A percentile compares a stretch with the other conserved stretches of the same genome.
Conservation (phyloP, 2,888 invertebrate species). For the Diachrysia chrysitis region DNA sequence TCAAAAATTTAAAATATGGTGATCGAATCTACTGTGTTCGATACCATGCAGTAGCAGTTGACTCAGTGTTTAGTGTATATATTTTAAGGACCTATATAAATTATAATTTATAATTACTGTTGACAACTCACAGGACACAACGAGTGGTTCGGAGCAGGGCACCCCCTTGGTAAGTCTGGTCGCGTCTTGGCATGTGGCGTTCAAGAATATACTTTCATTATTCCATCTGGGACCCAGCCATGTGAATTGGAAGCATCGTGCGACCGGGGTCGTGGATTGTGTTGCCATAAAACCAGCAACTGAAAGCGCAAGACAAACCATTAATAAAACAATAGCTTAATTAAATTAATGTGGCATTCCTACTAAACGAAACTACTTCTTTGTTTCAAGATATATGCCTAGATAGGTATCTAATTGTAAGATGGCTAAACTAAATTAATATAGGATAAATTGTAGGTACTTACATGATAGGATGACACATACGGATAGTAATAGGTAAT, state of each 20-base stretch:
- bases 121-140: conserved; percentile 90
- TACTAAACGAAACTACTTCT: too few relatives aligned
- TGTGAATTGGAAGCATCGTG: conserved; percentile 91
- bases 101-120: background rate
- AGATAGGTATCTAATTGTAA: background rate
- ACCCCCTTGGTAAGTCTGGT: conserved; percentile 86
- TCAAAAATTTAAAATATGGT: too few relatives aligned
- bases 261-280: conserved; percentile 53
- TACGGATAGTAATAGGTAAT: conserved; percentile 22
- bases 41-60: background rate
- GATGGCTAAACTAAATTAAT: background rate
- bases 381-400: background rate
- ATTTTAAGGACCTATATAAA: background rate
- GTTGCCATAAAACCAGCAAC: conserved; percentile 63
- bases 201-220: conserved; percentile 86
- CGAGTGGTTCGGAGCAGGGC: conserved; percentile 91
- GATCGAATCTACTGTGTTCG: too few relatives aligned
- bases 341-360: too few relatives aligned
- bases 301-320: conserved; percentile 28
- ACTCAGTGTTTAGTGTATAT: background rate
- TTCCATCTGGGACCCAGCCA: conserved; percentile 91
- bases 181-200: conserved; percentile 88
- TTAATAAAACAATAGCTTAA: too few relatives aligned
- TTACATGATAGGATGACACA: conserved; percentile 40
- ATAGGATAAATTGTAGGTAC: conserved; percentile 12